Conservation (phyloP, 2,113 vertebrate genomes). For the Dicaeum eximium region DNA sequence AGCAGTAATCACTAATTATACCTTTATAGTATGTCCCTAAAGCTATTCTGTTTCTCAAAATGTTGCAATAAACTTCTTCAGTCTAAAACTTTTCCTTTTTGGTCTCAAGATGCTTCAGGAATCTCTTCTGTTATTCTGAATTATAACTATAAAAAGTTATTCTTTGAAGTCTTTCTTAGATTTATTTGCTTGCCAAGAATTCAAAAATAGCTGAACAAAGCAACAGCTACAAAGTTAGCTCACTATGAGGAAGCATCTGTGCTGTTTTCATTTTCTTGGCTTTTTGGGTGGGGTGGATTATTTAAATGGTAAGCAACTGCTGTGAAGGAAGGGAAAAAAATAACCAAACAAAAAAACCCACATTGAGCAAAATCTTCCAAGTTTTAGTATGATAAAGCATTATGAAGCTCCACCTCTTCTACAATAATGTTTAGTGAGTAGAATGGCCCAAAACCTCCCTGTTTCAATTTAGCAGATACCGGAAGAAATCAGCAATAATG, state of each 20-base stretch:
- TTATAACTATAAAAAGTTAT: neutral
- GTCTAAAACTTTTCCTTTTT: neutral
- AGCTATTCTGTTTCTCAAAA: neutral
- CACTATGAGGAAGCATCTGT: constrained; percentile 7
- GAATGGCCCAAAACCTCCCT: neutral
- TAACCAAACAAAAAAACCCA: neutral
- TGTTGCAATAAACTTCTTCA: neutral
- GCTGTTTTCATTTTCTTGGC: constrained; percentile 3
- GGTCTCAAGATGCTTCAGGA: neutral
- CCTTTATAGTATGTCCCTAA: neutral
- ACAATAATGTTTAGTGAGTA: neutral
- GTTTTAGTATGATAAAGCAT: neutral
- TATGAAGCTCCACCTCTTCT: neutral
- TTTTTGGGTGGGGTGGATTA: neutral
- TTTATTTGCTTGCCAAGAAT: constrained; percentile 34
- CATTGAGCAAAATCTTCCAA: neutral
- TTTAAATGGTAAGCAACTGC: neutral
- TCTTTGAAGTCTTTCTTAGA: constrained; percentile 30
- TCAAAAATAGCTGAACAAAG: constrained; percentile 33
- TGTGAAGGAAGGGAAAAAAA: neutral
- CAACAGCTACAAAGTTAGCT: constrained; percentile 6
- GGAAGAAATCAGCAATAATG: neutral
- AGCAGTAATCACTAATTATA: neutral
- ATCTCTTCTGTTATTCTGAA: constrained; percentile 2
- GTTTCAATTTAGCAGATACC: neutral